Base-by-base conservation (phyloP, 2,888 invertebrate genomes). In the Pristionchus entomophagus region DNA sequence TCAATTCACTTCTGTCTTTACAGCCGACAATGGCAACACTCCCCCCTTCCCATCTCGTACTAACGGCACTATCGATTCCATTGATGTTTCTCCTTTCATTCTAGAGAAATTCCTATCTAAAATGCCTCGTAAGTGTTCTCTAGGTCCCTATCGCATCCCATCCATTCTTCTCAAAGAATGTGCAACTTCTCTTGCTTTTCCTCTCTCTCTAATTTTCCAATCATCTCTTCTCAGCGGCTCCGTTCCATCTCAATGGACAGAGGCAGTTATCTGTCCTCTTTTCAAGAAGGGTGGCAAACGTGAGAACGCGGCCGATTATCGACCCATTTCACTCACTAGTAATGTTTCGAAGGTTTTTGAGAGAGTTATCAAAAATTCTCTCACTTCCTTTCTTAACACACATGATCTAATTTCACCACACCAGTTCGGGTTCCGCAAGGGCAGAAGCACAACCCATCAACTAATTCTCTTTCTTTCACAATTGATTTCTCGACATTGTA, bases 401-500 rank as follows among this genome's bases (percentile, higher is more conserved):
- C 6, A 45, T 45, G 14, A 45, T 45, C 6, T 45, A 45, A 45
- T 45, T 14, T 10, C 45, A 10, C 14, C 45, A 10, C 6, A 85
- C 12, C 86, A 86, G 84, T 86, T 85, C 84, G 86, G 86, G 4
- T 86, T 86, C 59, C 49, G 83, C 5, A 86, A 35, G 45, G 17
- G 22, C 14, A 51, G 86, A 53, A 84, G 84, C 4, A 86, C 86
- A 5, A 85, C 84, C n/a, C 83, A 84, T 17, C 86, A 86, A 14
- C n/a, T 86, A 12, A 26, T 86, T n/a, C 17, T 22, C 38, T 53
- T 29, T 4, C 17, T 86, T 17, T 26, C 83, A n/a, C n/a, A 86
- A 19, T n/a, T n/a, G 17, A 84, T 51, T 49, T 22, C 38, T 29
- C 8, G 26, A 14, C 26, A 84, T 10, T 22, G 51, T 45, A 22